Evolutionary conservation across 2,113 vertebrate species (phyloP).

Genomic region (Dasyornis broadbenti): DNA sequence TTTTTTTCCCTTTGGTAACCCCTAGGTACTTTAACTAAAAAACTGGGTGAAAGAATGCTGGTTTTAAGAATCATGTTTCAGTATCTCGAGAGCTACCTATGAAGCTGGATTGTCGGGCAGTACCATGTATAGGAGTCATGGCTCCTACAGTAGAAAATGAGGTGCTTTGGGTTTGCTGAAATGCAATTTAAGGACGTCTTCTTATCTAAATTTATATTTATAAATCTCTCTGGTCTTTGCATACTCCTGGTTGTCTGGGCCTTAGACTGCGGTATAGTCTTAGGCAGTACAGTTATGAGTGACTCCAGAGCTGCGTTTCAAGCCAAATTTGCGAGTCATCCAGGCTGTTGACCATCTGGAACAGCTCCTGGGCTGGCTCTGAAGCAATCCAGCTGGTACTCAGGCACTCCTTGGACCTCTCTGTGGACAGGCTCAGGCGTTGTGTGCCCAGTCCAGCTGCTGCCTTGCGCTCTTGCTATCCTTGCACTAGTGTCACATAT

Average conservation of each 20-base stretch:
- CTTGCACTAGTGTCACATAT: neutral
- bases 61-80: neutral
- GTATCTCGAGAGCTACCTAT: neutral
- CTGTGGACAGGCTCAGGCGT: neutral
- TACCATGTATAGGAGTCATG: neutral
- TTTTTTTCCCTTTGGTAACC: neutral
- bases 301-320: neutral
- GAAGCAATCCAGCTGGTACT: conserved; percentile 24
- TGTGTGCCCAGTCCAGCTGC: conserved; percentile 38
- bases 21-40: neutral
- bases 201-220: neutral
- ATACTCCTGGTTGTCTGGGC: neutral
- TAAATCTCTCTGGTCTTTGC: neutral
- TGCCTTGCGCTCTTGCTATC: neutral
- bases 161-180: neutral
- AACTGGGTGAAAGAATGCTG: neutral
- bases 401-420: neutral
- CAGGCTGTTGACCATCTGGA: conserved; percentile 30
- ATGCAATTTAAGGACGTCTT: neutral
- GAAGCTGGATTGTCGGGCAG: neutral
- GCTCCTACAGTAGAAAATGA: neutral
- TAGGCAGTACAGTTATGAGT: neutral
- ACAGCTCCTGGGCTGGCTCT: conserved; percentile 19
- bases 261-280: neutral
- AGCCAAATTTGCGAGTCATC: neutral